Evolutionary conservation across 2,888 invertebrate genomes (phyloP), one percentile per base, ranked within the genome.

Genomic region (Lapara coniferarum): DNA sequence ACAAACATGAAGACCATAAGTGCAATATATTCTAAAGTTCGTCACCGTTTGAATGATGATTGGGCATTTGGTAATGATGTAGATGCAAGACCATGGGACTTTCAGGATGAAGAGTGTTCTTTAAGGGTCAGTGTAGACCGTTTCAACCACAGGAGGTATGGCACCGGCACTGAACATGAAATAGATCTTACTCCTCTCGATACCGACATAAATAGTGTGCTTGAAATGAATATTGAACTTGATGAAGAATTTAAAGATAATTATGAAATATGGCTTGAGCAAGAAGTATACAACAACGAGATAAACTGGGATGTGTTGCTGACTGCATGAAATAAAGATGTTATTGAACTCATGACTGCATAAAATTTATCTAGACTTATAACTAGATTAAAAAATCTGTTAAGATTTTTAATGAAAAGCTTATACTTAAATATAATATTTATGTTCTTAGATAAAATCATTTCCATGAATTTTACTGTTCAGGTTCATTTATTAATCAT

Each of bases 51-150:
- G 58, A 99, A 99, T 84, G 99, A 99, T 87, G 99, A 99, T 89
- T 99, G 99, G 99, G 99, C 99, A 4, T 99, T 98, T 94, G 99
- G 99, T 69, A 99, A 99, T 94, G 98, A 99, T 94, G 95, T 99
- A 80, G 99, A 99, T 92, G 99, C 99, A 0, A 95, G 98, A 72
- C 99, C 99, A 0, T 99, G 99, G 99, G 99, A 99, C 88, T 99
- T 98, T 80, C 97, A 99, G 92, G 98, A 98, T 51, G 99, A 99
- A 88, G 99, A 99, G 87, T 98, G 98, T 88, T 97, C 98, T 13
- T 92, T 99, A 71, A 95, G 99, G 73, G 97, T 97, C 0, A 98
- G 97, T 75, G 99, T 99, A 3, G 99, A 99, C 92, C 95, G 98
- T 71, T 99, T 99, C 84, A 99, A 99, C 89, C 96, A 97, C 84